phyloP scores from a whole-genome alignment of 2,797 vertebrate species.

The Enteromius anoplus region DNA sequence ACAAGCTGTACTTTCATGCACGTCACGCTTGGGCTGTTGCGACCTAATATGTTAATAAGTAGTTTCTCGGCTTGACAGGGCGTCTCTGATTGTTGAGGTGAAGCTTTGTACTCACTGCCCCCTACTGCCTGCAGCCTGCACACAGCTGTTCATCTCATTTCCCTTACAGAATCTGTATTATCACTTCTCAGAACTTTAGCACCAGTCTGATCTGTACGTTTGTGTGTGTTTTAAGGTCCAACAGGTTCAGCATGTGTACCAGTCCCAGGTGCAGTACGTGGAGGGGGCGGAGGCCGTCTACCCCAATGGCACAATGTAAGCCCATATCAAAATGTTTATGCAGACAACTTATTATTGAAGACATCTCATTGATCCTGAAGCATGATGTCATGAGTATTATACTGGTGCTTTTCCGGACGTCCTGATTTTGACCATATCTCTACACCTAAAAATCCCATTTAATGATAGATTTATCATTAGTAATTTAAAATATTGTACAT shows the following conservation, averaged over 20 bases:
- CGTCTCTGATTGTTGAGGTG: slow-evolving; percentile 29
- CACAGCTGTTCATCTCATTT: slow-evolving; percentile 14
- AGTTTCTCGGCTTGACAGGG: slow-evolving; percentile 17
- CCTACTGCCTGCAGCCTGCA: slow-evolving; percentile 40
- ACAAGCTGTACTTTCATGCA: slow-evolving; percentile 18
- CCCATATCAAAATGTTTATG: not conserved
- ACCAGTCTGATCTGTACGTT: not conserved
- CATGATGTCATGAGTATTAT: not conserved
- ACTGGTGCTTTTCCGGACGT: not conserved
- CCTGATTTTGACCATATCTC: no score
- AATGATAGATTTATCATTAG: no score
- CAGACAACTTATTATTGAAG: not conserved
- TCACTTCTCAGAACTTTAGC: not conserved
- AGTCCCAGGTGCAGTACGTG: slow-evolving; percentile 94
- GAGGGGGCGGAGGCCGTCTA: slow-evolving; percentile 94
- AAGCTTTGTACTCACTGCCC: slow-evolving; percentile 47
- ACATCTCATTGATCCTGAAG: not conserved
- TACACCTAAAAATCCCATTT: no score
- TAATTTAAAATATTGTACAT: not conserved
- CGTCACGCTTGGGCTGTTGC: slow-evolving; percentile 15
- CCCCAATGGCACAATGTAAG: slow-evolving; percentile 92
- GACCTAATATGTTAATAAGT: slow-evolving; percentile 46
- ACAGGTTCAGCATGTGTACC: slow-evolving; percentile 90
- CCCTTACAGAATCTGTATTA: not conserved
- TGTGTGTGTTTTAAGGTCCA: slow-evolving; percentile 79